These are phyloP conservation scores for Chelonoidis abingdonii DNA, from an alignment of 2,113 vertebrate species.

Conservation along the genomic window DNA sequence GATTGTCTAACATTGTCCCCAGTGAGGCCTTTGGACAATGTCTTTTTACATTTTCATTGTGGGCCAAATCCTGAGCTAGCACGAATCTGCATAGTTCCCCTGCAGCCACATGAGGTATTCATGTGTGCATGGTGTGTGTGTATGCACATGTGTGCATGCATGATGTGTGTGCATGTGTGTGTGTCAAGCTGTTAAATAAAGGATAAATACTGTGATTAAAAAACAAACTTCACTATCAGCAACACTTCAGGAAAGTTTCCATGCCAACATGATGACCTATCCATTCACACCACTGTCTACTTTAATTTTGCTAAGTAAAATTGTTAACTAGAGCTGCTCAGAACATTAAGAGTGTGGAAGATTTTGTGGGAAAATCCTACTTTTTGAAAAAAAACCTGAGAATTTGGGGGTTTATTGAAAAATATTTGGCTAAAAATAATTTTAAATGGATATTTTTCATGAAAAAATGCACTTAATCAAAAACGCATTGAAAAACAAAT, in stretches of 20 bases:
- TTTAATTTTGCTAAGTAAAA: not conserved
- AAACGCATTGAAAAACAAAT: not conserved
- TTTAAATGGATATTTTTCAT: not conserved
- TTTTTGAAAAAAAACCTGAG: not conserved
- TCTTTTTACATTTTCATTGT: not conserved
- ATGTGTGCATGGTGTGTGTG: not conserved
- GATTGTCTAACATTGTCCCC: not conserved
- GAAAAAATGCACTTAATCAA: slow-evolving; percentile 2
- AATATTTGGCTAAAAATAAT: not conserved
- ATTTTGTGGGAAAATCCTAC: not conserved
- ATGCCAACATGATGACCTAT: too few species aligned
- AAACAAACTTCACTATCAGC: not conserved
- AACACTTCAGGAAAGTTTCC: not conserved
- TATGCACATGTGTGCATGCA: too few species aligned
- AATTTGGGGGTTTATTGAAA: not conserved
- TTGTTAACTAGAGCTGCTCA: not conserved
- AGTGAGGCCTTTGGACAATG: not conserved
- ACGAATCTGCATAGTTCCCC: not conserved
- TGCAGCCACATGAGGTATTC: not conserved
- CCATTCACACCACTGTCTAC: not conserved
- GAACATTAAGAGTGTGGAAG: not conserved
- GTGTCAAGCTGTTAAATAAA: not conserved
- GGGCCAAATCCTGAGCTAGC: not conserved
- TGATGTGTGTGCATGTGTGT: too few species aligned
- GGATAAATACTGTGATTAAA: not conserved